These are phyloP conservation scores for Lathamus discolor DNA, from an alignment of 2,113 vertebrate genomes.

Conservation along the genomic window DNA sequence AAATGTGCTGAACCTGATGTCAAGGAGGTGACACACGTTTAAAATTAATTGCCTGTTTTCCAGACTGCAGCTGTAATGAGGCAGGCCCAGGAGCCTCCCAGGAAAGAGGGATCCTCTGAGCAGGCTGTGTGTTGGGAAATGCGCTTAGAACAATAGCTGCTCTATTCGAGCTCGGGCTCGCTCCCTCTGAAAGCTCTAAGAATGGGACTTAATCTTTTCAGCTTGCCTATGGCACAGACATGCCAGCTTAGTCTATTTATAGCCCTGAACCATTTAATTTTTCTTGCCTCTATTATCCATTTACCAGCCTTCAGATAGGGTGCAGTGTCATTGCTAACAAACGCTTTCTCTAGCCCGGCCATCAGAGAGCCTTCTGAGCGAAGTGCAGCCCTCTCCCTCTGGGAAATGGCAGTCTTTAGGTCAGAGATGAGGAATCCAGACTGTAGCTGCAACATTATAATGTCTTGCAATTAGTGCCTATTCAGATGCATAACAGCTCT, in stretches of 20 bases:
- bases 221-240: background rate
- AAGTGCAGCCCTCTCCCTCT: background rate
- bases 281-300: constrained; percentile 34
- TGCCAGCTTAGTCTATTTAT: constrained; percentile 32
- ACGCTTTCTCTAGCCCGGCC: background rate
- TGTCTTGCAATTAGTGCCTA: background rate
- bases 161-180: background rate
- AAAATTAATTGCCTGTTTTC: constrained; percentile 52
- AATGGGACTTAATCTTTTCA: constrained; percentile 46
- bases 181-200: background rate
- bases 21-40: background rate
- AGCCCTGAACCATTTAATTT: constrained; percentile 45
- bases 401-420: constrained; percentile 5
- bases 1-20: constrained; percentile 16
- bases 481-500: background rate
- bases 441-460: background rate
- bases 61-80: constrained; percentile 49
- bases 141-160: constrained; percentile 44
- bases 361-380: background rate
- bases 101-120: constrained; percentile 18
- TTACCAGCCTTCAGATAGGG: background rate
- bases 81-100: background rate
- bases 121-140: constrained; percentile 20
- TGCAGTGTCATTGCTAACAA: background rate
- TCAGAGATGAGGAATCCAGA: constrained; percentile 22